A percentile compares a stretch with the other conserved stretches of the same genome.
phyloP scores from a whole-genome alignment of 1,140 invertebrate species.

The Orchesella cincta region DNA sequence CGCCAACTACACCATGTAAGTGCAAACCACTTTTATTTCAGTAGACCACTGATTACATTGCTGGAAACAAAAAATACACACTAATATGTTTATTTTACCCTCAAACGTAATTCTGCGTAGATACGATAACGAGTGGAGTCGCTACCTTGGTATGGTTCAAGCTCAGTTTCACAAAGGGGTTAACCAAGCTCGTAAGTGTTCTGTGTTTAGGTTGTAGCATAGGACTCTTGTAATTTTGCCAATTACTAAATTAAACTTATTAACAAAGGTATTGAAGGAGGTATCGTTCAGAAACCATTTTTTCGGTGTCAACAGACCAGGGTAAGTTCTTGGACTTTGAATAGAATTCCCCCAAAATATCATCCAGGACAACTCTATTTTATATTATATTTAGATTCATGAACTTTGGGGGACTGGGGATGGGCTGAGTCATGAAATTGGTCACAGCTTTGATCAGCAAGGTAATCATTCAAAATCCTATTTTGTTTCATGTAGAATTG shows the following conservation, averaged over 20 bases:
- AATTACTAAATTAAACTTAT: no score
- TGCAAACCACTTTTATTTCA: not conserved
- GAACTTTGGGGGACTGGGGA: constrained; percentile 9
- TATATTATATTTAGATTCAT: not conserved
- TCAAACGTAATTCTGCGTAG: no score
- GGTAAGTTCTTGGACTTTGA: not conserved
- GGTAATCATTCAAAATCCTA: not conserved
- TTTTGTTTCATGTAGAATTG: not conserved
- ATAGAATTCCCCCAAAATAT: not conserved
- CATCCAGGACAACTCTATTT: not conserved
- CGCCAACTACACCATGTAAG: not conserved
- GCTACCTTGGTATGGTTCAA: not conserved
- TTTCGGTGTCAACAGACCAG: not conserved
- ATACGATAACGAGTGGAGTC: constrained; percentile 2
- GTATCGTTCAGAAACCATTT: not conserved
- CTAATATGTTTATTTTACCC: not conserved
- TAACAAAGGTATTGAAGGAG: not conserved
- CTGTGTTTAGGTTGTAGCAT: no score
- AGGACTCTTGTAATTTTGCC: no score
- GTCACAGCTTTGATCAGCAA: not conserved
- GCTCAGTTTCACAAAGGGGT: not conserved
- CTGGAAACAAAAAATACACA: not conserved
- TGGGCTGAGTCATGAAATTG: constrained; percentile 3
- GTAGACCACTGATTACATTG: not conserved
- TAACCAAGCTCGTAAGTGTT: not conserved